Evolutionary conservation across 1,140 invertebrate species (phyloP), one percentile per base, ranked within the genome.

Genomic region (Panonychus citri): DNA sequence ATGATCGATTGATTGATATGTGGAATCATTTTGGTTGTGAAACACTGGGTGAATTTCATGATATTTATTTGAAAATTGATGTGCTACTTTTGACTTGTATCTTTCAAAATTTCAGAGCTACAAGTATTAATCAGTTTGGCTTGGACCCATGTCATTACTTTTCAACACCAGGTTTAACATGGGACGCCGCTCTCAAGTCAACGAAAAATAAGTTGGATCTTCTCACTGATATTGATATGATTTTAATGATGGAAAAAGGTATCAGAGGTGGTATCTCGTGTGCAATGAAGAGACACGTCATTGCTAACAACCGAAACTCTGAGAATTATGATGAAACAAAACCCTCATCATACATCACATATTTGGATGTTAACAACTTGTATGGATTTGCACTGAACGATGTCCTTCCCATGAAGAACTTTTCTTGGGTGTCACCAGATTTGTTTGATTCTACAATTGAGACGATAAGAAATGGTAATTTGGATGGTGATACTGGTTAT

Each of bases 201-300:
- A 51, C 49, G 0, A 3, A 51, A n/a, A 27, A 8, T 15, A n/a
- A 26, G 13, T 15, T 62, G 7, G 63, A 67, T 25, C 42, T 64
- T 24, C 12, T 67, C 0, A 57, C 50, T 21, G 62, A 65, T 52
- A 19, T 55, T 19, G 63, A 67, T 51, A 62, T 61, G 59, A 46
- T 65, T 51, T 52, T 62, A 50, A 55, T 64, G 60, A 59, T 67
- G 54, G 66, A 69, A 50, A 66, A 67, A 52, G 49, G 49, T 24
- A 50, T 50, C 4, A 12, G 49, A 50, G 26, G 49, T 24, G 49
- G 49, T 24, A 50, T 50, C 12, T 50, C 49, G 25, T 28, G 15
- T n/a, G 4, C 24, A 17, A 17, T 28, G 24, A 4, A 4, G 12
- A 12, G 26, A 4, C 25, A 50, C 21, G 12, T 5, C 4, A 12